These are phyloP conservation scores for Phalacrocorax carbo DNA, from an alignment of 2,113 vertebrate genomes.

Conservation along the genomic window DNA sequence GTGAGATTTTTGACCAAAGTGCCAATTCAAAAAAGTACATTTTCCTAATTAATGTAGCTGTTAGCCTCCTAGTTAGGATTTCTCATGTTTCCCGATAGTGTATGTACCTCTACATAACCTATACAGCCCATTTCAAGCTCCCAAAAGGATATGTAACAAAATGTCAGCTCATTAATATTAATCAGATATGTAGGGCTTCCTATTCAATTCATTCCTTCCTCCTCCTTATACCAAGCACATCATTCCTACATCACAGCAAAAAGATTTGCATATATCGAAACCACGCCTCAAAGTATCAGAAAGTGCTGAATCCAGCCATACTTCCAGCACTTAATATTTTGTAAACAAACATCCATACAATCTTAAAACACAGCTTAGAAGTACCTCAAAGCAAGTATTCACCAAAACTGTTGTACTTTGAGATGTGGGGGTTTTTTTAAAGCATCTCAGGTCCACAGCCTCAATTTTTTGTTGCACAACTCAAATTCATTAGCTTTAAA, in stretches of 20 bases:
- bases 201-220: slow-evolving; percentile 10
- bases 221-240: slow-evolving; percentile 62
- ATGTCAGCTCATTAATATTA: slow-evolving; percentile 21
- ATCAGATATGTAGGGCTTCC: neutral
- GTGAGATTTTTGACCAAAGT: neutral
- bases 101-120: neutral
- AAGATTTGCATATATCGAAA: neutral
- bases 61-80: neutral
- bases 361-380: neutral
- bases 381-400: neutral
- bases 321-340: neutral
- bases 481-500: neutral
- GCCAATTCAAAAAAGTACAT: neutral
- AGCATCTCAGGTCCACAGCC: neutral
- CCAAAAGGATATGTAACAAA: neutral
- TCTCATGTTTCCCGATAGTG: neutral
- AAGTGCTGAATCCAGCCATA: neutral
- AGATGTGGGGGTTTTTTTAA: neutral
- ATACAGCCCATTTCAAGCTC: neutral
- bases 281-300: neutral
- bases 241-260: neutral
- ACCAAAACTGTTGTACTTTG: neutral
- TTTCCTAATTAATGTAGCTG: neutral
- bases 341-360: accelerated
- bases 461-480: neutral